Percentiles rank a stretch among this genome's conserved stretches.
These are phyloP conservation scores for Montipora foliosa DNA, from an alignment of 64 coral and sea anemone genomes.

Conservation along the genomic window DNA sequence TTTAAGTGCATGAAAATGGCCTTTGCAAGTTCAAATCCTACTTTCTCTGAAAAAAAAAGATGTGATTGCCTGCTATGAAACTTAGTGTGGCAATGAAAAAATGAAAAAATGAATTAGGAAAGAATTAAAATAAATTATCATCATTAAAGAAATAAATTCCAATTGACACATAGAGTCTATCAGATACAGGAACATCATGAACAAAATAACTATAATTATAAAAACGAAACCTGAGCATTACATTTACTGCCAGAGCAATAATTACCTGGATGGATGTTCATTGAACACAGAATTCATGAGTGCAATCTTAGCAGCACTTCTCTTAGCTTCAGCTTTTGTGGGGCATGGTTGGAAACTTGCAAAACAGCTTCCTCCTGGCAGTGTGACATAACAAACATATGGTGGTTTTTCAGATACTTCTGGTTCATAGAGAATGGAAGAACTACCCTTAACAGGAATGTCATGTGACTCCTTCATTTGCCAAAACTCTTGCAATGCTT, in stretches of 20 bases:
- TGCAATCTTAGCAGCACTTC: conserved; percentile 94
- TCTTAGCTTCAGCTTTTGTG: conserved; percentile 87
- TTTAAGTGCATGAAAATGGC: no score
- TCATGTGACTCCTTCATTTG: conserved; percentile 87
- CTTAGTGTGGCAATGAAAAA: no score
- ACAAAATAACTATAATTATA: no score
- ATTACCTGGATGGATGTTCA: conserved; percentile 91
- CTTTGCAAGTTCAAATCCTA: no score
- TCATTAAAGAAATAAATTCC: no score
- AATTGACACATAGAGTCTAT: no score
- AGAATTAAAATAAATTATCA: no score
- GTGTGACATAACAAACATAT: conserved; percentile 92
- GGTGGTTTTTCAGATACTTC: conserved; percentile 81
- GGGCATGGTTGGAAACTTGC: conserved; percentile 92
- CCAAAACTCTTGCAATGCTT: conserved; percentile 95
- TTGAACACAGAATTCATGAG: conserved; percentile 97
- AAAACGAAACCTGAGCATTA: no score
- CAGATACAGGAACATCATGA: no score
- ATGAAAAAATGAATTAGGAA: no score
- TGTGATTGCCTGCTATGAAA: no score
- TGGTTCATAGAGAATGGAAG: conserved; percentile 79
- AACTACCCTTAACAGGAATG: conserved; percentile 14
- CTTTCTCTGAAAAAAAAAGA: no score
- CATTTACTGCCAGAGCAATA: neutral
- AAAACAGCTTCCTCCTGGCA: conserved; percentile 92